A percentile compares a stretch with the other conserved stretches of the same genome.
Evolutionary conservation across 2,113 vertebrate species (phyloP).

Genomic region (Rhinogobius similis): DNA sequence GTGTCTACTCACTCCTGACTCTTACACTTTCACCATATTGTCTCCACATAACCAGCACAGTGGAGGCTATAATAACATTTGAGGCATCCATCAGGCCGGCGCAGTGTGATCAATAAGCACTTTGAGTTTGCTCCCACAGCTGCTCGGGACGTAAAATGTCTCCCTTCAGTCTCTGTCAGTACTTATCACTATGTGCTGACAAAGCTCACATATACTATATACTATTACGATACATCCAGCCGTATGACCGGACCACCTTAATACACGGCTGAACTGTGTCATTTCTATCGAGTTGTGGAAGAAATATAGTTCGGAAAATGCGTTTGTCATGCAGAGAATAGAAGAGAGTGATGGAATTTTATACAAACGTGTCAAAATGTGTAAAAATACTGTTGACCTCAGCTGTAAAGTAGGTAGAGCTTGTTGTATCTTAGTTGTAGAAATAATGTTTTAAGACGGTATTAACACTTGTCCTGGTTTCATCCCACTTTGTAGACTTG

Average conservation of each 20-base stretch:
- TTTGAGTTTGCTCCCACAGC: conserved; percentile 1
- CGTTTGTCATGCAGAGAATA: not conserved
- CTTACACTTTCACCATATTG: conserved; percentile 3
- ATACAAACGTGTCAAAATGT: not conserved
- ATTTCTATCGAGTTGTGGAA: not conserved
- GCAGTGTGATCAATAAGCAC: conserved; percentile 5
- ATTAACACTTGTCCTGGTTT: too few relatives aligned
- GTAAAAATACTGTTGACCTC: not conserved
- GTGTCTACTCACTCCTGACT: not conserved
- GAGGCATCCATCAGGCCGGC: not conserved
- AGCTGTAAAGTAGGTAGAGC: not conserved
- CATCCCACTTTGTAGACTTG: too few relatives aligned
- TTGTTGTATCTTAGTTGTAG: not conserved
- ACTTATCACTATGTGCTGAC: conserved; percentile 8
- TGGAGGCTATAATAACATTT: conserved; percentile 5
- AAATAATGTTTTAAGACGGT: too few relatives aligned
- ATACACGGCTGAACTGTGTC: not conserved
- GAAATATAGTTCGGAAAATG: not conserved
- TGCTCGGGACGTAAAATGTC: conserved; percentile 7
- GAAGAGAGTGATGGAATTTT: not conserved
- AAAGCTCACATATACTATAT: not conserved
- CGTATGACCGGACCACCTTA: not conserved
- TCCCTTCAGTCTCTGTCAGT: conserved; percentile 5
- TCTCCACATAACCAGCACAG: conserved; percentile 1
- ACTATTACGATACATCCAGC: not conserved